Base-by-base conservation (phyloP, 2,888 invertebrate genomes). In the Melanostoma scalare region DNA sequence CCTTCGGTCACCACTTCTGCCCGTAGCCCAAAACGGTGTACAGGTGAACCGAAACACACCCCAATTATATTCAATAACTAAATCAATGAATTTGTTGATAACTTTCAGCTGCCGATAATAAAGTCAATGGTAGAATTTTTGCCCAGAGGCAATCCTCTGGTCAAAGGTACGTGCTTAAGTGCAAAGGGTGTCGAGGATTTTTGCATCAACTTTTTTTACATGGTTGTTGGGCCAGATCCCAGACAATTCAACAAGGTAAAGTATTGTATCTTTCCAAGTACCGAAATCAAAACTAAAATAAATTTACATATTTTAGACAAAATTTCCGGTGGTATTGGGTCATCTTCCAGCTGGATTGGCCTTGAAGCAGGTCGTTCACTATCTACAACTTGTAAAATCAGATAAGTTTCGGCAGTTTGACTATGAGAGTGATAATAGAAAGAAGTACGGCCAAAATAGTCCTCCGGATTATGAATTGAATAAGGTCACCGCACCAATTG, bases 271-370 rank as follows among this genome's bases (percentile, higher is more conserved):
- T 6, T 5, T 10, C 4, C 6, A 35, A 6, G 4, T 3, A 6
- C 3, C 8, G 30, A 35, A 3, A 9, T 42, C 0, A 20, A 20
- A 44, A 4, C n/a, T 55, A 20, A 20, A 20, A 20, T 46, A 0
- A 20, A 20, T 20, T 20, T 20, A 20, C 44, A 46, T 60, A 73
- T 90, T 89, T 0, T 88, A 95, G 90, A 92, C 93, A 0, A 90
- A 94, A 87, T 80, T 94, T 46, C 94, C 94, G 0, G 92, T 93
- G 0, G 92, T 95, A 35, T 86, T 94, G 3, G 92, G 92, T 0
- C 94, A 95, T 71, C 85, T 92, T n/a, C 95, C 95, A 0, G 93
- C 93, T 1, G 94, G 94, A 2, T 90, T 92, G 1, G 92, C 92
- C 5, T 89, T 90, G 0, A 92, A 91, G 78, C 93, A 94, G 85